These are phyloP conservation scores for Lochmaea capreae DNA, from an alignment of 2,888 invertebrate genomes.

Conservation along the genomic window DNA sequence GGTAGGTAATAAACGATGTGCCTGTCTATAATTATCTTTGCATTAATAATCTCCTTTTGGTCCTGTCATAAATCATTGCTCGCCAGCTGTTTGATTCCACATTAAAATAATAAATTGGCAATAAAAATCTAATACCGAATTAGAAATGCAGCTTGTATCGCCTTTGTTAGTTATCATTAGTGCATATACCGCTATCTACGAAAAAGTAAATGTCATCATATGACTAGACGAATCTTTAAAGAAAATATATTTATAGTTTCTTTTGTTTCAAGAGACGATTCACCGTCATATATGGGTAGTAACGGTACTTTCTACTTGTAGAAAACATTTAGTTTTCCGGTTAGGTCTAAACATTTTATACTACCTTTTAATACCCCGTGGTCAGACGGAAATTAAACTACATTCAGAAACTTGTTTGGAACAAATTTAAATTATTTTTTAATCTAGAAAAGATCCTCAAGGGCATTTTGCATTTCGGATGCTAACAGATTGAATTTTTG, in stretches of 20 bases:
- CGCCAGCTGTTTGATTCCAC: conserved; percentile 3
- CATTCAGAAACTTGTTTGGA: background rate
- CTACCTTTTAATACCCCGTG: background rate
- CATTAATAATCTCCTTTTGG: background rate
- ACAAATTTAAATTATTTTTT: no score
- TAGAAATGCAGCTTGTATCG: background rate
- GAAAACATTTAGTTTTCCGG: conserved; percentile 1
- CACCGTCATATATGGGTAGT: conserved; percentile 4
- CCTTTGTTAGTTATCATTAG: conserved; percentile 4
- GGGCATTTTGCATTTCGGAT: no score
- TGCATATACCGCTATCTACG: conserved; percentile 9
- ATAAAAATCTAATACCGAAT: conserved; percentile 2
- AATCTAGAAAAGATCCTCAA: no score
- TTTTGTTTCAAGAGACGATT: conserved; percentile 6
- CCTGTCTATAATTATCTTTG: background rate
- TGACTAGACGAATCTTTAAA: background rate
- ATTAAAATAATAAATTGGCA: conserved; percentile 3
- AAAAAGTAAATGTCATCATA: background rate
- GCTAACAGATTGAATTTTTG: no score
- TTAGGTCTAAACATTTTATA: background rate
- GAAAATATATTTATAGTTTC: conserved; percentile 3
- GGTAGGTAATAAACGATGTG: background rate
- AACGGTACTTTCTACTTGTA: conserved; percentile 11
- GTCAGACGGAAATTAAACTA: background rate
- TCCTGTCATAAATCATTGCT: background rate